phyloP scores from a whole-genome alignment of 1,140 invertebrate species.

The Mycetomoellerius zeteki region DNA sequence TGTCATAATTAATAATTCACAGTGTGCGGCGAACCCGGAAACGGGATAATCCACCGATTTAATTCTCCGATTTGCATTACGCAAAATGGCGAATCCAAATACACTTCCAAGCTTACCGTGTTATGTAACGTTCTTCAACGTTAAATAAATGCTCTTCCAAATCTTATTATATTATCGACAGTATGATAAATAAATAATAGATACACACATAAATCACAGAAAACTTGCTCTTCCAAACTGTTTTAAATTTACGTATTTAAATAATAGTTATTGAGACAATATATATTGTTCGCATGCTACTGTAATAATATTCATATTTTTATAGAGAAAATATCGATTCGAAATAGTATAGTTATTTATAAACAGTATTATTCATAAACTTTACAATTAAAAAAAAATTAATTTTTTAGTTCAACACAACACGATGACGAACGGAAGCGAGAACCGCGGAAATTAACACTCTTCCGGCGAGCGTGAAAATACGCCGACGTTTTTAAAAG shows the following conservation, averaged over 20 bases:
- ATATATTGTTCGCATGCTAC: not conserved
- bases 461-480: slow-evolving; percentile 5
- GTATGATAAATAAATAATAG: not conserved
- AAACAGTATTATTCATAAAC: not conserved
- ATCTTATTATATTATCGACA: not conserved
- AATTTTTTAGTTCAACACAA: not conserved
- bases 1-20: slow-evolving; percentile 45
- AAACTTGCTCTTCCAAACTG: not conserved
- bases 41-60: slow-evolving; percentile 15
- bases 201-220: not conserved
- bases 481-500: slow-evolving; percentile 23
- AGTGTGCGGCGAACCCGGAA: not conserved
- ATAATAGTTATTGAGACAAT: not conserved
- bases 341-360: not conserved
- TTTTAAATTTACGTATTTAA: not conserved
- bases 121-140: not conserved
- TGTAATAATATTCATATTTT: not conserved
- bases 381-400: slow-evolving; percentile 2
- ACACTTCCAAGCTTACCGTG: not conserved
- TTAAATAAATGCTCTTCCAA: not conserved
- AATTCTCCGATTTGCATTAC: slow-evolving; percentile 6
- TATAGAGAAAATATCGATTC: not conserved
- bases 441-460: slow-evolving; percentile 21
- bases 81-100: slow-evolving; percentile 3
- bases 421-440: not conserved